phyloP scores from a whole-genome alignment of 2,113 vertebrate genomes.

The Dromiciops gliroides region DNA sequence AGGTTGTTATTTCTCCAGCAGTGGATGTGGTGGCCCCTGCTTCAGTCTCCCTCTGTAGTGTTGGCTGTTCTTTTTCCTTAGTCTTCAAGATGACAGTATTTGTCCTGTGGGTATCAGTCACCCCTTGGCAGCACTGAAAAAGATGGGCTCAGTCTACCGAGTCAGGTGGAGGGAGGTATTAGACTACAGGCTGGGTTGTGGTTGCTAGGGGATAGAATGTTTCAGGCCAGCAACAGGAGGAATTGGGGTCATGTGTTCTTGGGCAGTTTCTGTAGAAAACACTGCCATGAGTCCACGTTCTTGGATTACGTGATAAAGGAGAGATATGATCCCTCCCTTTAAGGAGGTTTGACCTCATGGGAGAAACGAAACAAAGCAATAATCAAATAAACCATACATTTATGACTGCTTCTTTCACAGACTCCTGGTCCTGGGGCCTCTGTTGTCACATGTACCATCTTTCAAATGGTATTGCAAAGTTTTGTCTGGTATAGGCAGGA shows the following conservation, averaged over 20 bases:
- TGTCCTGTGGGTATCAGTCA: neutral
- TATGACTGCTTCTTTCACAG: neutral
- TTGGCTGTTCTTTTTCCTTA: neutral
- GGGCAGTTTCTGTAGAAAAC: neutral
- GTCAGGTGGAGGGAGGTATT: slow-evolving; percentile 7
- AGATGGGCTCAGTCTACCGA: slow-evolving; percentile 36
- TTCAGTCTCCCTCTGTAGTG: neutral
- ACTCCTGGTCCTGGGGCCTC: too few relatives aligned
- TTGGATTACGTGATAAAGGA: slow-evolving; percentile 25
- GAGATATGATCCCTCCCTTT: slow-evolving; percentile 8
- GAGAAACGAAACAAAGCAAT: neutral
- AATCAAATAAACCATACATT: neutral
- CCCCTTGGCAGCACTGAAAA: neutral
- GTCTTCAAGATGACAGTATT: neutral
- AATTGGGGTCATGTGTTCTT: neutral
- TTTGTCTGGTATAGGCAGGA: neutral
- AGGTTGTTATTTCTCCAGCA: neutral
- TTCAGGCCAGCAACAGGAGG: neutral
- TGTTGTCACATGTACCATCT: neutral
- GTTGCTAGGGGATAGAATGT: slow-evolving; percentile 4
- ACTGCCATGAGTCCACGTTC: neutral
- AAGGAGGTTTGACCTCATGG: slow-evolving; percentile 13
- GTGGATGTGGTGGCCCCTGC: neutral
- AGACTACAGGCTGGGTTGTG: slow-evolving; percentile 19
- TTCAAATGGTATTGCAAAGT: neutral